Conservation (phyloP, 2,888 invertebrate species). For the Halocaridina rubra region DNA sequence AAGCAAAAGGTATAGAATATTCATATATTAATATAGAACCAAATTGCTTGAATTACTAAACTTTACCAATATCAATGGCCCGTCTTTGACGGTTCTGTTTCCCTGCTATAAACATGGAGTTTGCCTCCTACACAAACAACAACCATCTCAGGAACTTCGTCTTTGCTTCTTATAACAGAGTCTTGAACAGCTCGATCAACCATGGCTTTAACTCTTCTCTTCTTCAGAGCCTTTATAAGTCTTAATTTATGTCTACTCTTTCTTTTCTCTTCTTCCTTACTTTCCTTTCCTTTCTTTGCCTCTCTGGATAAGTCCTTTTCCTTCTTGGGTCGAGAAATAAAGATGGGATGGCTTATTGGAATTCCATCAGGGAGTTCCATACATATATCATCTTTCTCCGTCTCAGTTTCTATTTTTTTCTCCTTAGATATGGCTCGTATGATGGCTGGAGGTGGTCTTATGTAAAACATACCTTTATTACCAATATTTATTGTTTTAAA, state of each 20-base stretch:
- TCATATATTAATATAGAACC: too few relatives aligned
- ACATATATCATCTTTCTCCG: not conserved
- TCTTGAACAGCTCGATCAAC: too few relatives aligned
- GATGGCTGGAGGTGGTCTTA: conserved; percentile 24
- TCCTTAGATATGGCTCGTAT: conserved; percentile 32
- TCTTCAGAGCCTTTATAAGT: not conserved
- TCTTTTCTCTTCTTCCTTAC: not conserved
- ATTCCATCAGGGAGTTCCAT: conserved; percentile 30
- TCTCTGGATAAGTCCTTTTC: not conserved
- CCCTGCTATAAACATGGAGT: conserved; percentile 23
- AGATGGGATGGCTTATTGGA: conserved; percentile 22
- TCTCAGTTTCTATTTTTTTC: too few relatives aligned
- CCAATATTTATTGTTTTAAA: conserved; percentile 43
- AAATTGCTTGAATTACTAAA: too few relatives aligned
- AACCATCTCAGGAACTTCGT: conserved; percentile 32
- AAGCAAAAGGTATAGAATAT: too few relatives aligned
- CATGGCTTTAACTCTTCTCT: conserved; percentile 22
- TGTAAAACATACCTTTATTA: conserved; percentile 17
- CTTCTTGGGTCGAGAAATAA: not conserved
- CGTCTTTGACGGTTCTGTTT: too few relatives aligned
- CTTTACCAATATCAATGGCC: too few relatives aligned
- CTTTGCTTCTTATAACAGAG: not conserved
- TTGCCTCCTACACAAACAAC: conserved; percentile 30
- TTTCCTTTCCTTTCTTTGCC: too few relatives aligned
- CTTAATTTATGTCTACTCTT: not conserved